Base-by-base conservation (phyloP, 2,797 vertebrate species). In the Muscicapa comitata region DNA sequence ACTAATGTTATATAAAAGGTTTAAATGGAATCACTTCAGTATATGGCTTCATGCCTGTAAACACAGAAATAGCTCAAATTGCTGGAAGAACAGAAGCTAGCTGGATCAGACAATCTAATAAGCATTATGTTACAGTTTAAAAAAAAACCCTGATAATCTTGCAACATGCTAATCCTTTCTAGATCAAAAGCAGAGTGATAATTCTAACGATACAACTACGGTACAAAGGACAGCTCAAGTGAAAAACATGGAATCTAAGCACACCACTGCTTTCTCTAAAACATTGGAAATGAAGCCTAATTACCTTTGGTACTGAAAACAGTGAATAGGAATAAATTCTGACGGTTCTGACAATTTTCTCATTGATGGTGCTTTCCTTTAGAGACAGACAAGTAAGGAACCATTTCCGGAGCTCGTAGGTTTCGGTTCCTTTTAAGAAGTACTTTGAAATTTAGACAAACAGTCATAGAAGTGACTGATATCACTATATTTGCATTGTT, bases 61-160 rank as follows among this genome's bases (percentile, higher is more conserved):
- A 87, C 24, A 76, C 55, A 91, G n/a, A 88, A 96, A 94, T 71
- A 71, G 80, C 40, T 91, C 62, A 59, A 89, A 66, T 13, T 85
- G 67, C 71, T 92, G 57, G 37, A 94, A 92, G n/a, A 94, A 70
- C 37, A 95, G 63, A 91, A 79, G 86, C 37, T 31, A 61, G 18
- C 38, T 81, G 58, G 50, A 86, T 78, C 73, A 78, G 45, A 88
- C 13, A 84, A 61, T 68, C 58, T 51, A 93, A 72, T 73, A 75
- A 70, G 54, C 28, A 59, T 91, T 89, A 70, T 17, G 55, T 62
- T 95, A 62, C 38, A n/a, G 17, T 42, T 86, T 20, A 40, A 63
- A 87, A 78, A 37, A 31, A 1, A 25, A 21, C 0, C 0, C 6
- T 13, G 17, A 72, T 14, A 72, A 55, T 31, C 51, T 75, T 61